Percentiles rank a stretch among this genome's conserved stretches.
Evolutionary conservation across 2,797 vertebrate genomes (phyloP).

Genomic region (Hipposideros larvatus): DNA sequence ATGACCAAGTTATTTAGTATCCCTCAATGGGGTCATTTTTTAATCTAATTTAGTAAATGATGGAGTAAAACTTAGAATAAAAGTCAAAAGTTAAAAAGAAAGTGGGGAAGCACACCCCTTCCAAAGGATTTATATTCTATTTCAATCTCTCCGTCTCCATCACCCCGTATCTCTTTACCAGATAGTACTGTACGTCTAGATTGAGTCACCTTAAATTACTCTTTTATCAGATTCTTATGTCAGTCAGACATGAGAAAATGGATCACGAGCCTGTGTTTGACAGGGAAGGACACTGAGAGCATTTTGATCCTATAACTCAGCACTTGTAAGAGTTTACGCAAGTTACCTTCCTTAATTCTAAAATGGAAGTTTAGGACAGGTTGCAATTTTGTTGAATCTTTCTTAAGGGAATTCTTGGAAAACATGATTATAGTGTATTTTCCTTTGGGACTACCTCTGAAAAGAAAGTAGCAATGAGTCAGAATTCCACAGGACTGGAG

Average conservation of each 20-base stretch:
- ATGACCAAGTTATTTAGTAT: slow-evolving; percentile 70
- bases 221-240: slow-evolving; percentile 24
- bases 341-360: neutral
- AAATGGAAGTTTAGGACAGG: neutral
- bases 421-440: neutral
- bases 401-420: slow-evolving; percentile 40
- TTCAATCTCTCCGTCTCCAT: neutral
- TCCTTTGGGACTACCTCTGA: neutral
- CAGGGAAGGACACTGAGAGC: neutral
- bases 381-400: neutral
- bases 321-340: neutral
- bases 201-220: neutral
- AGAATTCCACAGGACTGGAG: neutral
- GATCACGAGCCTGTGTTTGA: neutral
- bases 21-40: slow-evolving; percentile 30
- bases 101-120: neutral
- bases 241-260: neutral
- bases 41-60: slow-evolving; percentile 43
- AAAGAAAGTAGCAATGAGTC: neutral
- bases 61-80: slow-evolving; percentile 48
- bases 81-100: slow-evolving; percentile 59
- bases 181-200: neutral
- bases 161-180: neutral
- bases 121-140: neutral
- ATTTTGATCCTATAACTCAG: neutral